Percentiles rank a stretch among this genome's conserved stretches.
phyloP scores from a whole-genome alignment of 2,113 vertebrate species.

The Eublepharis macularius region DNA sequence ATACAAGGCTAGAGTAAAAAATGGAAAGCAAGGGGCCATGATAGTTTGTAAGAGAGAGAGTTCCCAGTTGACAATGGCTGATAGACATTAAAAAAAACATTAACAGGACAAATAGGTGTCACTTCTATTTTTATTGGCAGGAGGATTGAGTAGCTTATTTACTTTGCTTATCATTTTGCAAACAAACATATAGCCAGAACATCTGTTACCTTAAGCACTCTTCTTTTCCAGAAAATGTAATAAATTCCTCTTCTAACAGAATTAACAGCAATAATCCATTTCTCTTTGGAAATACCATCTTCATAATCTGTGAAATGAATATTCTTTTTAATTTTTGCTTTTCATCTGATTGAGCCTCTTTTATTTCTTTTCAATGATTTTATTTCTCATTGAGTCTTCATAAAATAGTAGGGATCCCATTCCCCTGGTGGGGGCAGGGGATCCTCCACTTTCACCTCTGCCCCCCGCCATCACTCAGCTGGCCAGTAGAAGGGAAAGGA shows the following conservation, averaged over 20 bases:
- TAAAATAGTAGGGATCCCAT: no score
- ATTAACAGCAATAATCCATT: neutral
- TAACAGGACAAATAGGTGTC: slow-evolving; percentile 41
- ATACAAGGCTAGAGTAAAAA: slow-evolving; percentile 64
- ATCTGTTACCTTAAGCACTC: slow-evolving; percentile 38
- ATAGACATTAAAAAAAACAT: slow-evolving; percentile 60
- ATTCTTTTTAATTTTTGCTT: no score
- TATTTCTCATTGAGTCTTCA: neutral
- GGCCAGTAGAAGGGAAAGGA: no score
- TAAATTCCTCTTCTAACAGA: neutral
- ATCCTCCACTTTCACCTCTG: no score
- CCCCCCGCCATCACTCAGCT: no score
- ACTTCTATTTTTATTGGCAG: slow-evolving; percentile 23
- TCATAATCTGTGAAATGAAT: neutral
- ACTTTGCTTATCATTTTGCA: slow-evolving; percentile 46
- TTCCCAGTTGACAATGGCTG: slow-evolving; percentile 62
- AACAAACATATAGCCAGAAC: slow-evolving; percentile 28
- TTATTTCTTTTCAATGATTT: neutral
- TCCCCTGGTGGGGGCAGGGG: no score
- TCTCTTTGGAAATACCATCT: neutral
- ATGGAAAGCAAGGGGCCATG: slow-evolving; percentile 61
- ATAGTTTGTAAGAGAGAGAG: slow-evolving; percentile 51
- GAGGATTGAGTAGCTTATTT: slow-evolving; percentile 46
- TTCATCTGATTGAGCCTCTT: neutral
- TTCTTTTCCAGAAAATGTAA: slow-evolving; percentile 26